Percentiles rank a stretch among this genome's conserved stretches.
These are phyloP conservation scores for Phenacoccus solenopsis DNA, from an alignment of 1,140 invertebrate genomes.

Conservation along the genomic window DNA sequence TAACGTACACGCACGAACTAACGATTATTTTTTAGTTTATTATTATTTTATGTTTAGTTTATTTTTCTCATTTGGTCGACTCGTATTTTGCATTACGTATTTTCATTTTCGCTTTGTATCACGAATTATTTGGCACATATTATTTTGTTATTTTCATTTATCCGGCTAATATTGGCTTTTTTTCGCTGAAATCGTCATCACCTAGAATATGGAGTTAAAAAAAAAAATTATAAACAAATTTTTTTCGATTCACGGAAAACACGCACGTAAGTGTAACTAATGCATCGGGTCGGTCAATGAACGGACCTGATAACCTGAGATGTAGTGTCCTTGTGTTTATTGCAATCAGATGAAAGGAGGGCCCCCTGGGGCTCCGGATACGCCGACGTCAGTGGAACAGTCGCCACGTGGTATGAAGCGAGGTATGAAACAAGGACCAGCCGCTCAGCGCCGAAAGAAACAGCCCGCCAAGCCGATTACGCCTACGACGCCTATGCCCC, in stretches of 20 bases:
- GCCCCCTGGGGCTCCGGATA: conserved; percentile 38
- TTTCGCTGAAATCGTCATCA: neutral
- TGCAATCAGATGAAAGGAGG: conserved; percentile 37
- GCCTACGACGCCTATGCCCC: conserved; percentile 25
- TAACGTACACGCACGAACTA: no score
- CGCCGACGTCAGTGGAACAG: conserved; percentile 30
- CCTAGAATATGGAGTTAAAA: neutral
- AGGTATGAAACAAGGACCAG: conserved; percentile 24
- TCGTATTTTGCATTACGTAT: neutral
- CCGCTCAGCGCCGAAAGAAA: conserved; percentile 27
- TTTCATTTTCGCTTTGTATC: neutral
- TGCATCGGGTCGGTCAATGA: conserved; percentile 22
- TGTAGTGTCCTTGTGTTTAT: conserved; percentile 33
- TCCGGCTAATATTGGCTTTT: neutral
- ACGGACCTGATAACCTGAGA: conserved; percentile 26
- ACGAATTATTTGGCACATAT: neutral
- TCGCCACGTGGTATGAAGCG: conserved; percentile 30
- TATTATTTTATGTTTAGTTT: neutral
- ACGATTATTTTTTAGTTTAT: neutral
- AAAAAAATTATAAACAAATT: neutral
- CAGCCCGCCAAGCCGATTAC: conserved; percentile 27
- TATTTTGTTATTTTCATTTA: neutral
- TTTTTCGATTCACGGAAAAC: neutral
- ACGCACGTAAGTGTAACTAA: neutral
- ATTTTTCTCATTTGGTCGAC: neutral